phyloP scores from a whole-genome alignment of 2,888 invertebrate species.

The Platycheirus albimanus region DNA sequence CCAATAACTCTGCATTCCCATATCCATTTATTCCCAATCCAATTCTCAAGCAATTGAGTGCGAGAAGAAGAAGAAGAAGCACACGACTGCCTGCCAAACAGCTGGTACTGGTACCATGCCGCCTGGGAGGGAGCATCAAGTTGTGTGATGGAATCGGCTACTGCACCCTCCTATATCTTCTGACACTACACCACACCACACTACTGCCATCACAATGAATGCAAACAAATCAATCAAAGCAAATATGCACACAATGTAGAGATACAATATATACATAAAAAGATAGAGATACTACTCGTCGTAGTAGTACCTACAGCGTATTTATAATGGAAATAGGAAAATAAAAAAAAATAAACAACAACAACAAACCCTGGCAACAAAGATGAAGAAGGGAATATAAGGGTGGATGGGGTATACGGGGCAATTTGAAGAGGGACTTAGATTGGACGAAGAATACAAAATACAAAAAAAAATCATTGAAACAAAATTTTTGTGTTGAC shows the following conservation, averaged over 20 bases:
- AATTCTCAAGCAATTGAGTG: constrained; percentile 49
- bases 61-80: constrained; percentile 3
- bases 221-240: constrained; percentile 74
- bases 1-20: constrained; percentile 36
- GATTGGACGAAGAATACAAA: constrained; percentile 28
- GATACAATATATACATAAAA: constrained; percentile 18
- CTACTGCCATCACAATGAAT: constrained; percentile 55
- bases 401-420: too few species aligned
- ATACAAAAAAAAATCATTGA: constrained; percentile 71
- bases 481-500: constrained; percentile 74
- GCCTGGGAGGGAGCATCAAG: constrained; percentile 61
- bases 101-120: constrained; percentile 61
- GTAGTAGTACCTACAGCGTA: background rate
- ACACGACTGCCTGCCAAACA: background rate
- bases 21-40: constrained; percentile 40
- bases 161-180: background rate
- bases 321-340: constrained; percentile 62
- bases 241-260: constrained; percentile 58
- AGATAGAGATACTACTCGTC: background rate
- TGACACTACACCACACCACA: too few species aligned
- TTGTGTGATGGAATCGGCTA: constrained; percentile 27
- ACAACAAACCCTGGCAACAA: background rate
- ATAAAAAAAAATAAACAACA: constrained; percentile 40
- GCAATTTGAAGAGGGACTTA: too few species aligned
- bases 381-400: background rate